Percentiles rank a stretch among this genome's conserved stretches.
Evolutionary conservation across 1,140 invertebrate species (phyloP).

Genomic region (Drosophila leontia): DNA sequence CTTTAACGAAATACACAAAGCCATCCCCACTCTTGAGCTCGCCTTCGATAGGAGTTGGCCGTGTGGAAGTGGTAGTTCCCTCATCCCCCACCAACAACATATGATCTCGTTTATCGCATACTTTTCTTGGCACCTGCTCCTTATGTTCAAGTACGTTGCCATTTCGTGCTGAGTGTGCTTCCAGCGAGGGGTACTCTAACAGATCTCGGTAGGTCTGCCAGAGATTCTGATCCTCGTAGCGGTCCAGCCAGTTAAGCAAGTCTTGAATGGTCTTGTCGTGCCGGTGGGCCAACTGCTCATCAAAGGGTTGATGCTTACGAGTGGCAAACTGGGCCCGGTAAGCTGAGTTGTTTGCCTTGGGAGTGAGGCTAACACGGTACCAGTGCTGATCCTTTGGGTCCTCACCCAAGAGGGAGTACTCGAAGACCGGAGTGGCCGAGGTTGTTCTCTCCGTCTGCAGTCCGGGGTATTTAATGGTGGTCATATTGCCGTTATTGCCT

Average conservation of each 20-base stretch:
- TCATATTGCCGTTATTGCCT: slow-evolving; percentile 7
- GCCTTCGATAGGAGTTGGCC: not conserved
- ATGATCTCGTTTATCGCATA: slow-evolving; percentile 2
- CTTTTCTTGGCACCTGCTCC: not conserved
- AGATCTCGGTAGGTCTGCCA: slow-evolving; percentile 56
- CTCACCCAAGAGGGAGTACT: slow-evolving; percentile 61
- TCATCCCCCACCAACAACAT: slow-evolving; percentile 36
- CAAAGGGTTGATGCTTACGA: slow-evolving; percentile 53
- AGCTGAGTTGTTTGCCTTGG: slow-evolving; percentile 37
- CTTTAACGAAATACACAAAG: slow-evolving; percentile 68
- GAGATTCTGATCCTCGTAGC: slow-evolving; percentile 59
- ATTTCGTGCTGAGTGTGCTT: slow-evolving; percentile 16
- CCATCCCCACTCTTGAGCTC: slow-evolving; percentile 26
- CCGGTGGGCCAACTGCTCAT: slow-evolving; percentile 55
- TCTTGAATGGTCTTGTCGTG: slow-evolving; percentile 67
- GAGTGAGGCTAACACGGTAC: slow-evolving; percentile 64
- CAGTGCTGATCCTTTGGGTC: slow-evolving; percentile 68
- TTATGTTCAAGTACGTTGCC: slow-evolving; percentile 28
- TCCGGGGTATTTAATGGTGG: not conserved
- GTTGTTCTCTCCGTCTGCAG: not conserved
- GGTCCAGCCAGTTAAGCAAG: slow-evolving; percentile 58
- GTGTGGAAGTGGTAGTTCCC: not conserved
- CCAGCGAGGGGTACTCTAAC: slow-evolving; percentile 24
- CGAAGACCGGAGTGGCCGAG: slow-evolving; percentile 38
- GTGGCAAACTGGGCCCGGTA: slow-evolving; percentile 62